Percentiles rank a stretch among this genome's conserved stretches.
Evolutionary conservation across 2,113 vertebrate species (phyloP).

Genomic region (Trogon surrucura): DNA sequence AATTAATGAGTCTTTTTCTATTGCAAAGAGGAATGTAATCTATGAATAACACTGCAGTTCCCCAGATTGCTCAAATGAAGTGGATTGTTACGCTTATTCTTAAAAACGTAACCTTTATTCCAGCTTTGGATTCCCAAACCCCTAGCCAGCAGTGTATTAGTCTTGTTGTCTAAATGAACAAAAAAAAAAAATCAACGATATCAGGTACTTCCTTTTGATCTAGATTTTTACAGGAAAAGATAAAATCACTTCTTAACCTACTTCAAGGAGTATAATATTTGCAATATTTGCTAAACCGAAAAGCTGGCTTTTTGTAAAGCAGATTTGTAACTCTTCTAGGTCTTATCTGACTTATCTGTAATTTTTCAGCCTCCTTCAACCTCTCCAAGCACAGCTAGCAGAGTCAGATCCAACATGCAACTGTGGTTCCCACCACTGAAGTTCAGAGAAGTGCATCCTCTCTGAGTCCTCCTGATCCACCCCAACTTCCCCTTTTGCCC

Average conservation of each 20-base stretch:
- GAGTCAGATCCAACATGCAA: not conserved
- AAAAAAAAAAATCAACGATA: not conserved
- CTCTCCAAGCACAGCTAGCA: not conserved
- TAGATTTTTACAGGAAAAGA: not conserved
- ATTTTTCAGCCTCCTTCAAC: not conserved
- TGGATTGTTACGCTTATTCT: not conserved
- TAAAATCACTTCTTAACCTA: not conserved
- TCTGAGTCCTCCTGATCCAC: not conserved
- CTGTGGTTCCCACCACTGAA: not conserved
- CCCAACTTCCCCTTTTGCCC: not conserved
- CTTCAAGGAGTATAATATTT: not conserved
- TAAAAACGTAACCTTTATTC: not conserved
- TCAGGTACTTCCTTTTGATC: not conserved
- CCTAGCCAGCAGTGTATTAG: not conserved
- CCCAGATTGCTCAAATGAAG: slow-evolving; percentile 42
- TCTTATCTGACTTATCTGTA: not conserved
- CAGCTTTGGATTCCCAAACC: not conserved
- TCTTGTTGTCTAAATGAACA: not conserved
- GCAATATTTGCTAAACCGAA: not conserved
- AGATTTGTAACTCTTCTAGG: not conserved
- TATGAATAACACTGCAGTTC: slow-evolving; percentile 29
- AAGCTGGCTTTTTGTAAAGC: accelerated
- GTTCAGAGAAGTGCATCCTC: not conserved
- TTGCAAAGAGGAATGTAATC: slow-evolving; percentile 32
- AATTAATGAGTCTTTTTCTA: not conserved